Evolutionary conservation across 2,888 invertebrate genomes (phyloP), one percentile per base, ranked within the genome.

Genomic region (Coremacera marginata): DNA sequence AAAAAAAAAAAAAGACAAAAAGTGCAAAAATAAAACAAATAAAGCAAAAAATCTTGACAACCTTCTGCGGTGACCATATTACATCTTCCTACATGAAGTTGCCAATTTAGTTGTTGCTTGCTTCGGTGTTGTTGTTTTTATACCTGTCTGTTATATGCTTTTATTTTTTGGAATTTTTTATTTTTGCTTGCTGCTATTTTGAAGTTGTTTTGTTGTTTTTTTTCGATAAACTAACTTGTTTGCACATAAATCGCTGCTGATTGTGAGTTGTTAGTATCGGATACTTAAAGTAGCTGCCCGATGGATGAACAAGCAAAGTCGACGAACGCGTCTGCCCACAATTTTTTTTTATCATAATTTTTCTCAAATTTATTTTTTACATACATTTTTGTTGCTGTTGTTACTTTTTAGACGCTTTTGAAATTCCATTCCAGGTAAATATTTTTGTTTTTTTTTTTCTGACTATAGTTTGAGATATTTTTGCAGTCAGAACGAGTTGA

Each of bases 21-120:
- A 60, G 22, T 14, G 7, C 34, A 34, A 49, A 25, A 73, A 51
- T 27, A 27, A 22, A 37, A 57, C 65, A 34, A 65, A 73, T 60
- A 70, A 67, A 75, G 68, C 44, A 74, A 70, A 63, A 75, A 44
- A 74, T 67, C 65, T 67, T 74, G 65, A 55, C 77, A 80, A 78
- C 81, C 81, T 81, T 80, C 79, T 80, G 79, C 75, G 78, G 79
- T 77, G 78, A 79, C 79, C 78, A 77, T 78, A 79, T 79, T 79
- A 79, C 80, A 82, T 80, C 81, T 82, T 82, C 81, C 81, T 82
- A 82, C 80, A 82, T 81, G 63, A 8, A 19, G 63, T 78, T 72
- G 77, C 75, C 49, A 72, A 73, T 74, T 76, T 73, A 19, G 65
- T 65, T 65, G 51, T 65, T 34, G 71, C 44, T 68, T 34, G 22